A percentile compares a stretch with the other conserved stretches of the same genome.
Evolutionary conservation across 2,797 vertebrate species (phyloP).

Genomic region (Poecilia wingei): DNA sequence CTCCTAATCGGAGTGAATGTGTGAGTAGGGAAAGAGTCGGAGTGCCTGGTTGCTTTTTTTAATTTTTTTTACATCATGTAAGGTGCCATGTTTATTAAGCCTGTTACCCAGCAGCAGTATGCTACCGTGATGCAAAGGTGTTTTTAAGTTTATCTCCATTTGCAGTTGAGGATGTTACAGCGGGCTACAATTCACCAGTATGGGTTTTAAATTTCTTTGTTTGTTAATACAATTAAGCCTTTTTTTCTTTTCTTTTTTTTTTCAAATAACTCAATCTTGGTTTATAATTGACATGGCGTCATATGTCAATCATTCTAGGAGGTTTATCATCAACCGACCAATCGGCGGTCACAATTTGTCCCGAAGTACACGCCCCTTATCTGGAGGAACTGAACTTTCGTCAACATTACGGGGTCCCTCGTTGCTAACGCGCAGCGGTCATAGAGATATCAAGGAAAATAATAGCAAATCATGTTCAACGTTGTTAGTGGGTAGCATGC

Average conservation of each 20-base stretch:
- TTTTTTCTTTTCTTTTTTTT: not conserved
- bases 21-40: conserved; percentile 50
- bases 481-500: too few species aligned
- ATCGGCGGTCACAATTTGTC: too few species aligned
- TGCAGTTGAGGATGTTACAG: conserved; percentile 7
- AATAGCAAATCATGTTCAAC: not conserved
- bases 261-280: not conserved
- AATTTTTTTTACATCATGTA: conserved; percentile 46
- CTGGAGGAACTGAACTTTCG: too few species aligned
- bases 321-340: too few species aligned
- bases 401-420: too few species aligned
- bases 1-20: conserved; percentile 43
- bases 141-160: conserved; percentile 26
- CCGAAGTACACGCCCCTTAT: too few species aligned
- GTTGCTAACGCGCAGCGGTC: too few species aligned
- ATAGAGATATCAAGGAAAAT: too few species aligned
- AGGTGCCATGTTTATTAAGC: conserved; percentile 68
- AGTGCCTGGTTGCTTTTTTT: conserved; percentile 56
- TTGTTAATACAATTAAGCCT: not conserved
- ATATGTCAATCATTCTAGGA: too few species aligned
- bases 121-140: conserved; percentile 41
- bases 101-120: conserved; percentile 67
- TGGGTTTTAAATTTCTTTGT: not conserved
- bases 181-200: not conserved
- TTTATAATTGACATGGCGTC: not conserved